Base-by-base conservation (phyloP, 2,888 invertebrate species). In the Crematogaster levior region DNA sequence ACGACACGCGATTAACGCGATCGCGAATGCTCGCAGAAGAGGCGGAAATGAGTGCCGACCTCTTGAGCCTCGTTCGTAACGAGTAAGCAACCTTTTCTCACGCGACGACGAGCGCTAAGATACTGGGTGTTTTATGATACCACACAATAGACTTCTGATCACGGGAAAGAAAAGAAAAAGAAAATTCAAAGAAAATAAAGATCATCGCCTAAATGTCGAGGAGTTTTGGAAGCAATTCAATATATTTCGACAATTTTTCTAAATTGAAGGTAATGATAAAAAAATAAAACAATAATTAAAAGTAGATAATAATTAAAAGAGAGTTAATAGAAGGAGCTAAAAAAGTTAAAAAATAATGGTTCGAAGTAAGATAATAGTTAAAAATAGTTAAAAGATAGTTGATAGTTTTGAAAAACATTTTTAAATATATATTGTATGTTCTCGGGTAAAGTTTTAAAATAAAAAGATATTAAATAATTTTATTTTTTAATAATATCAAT, bases 1-100 rank as follows among this genome's bases (percentile, higher is more conserved):
- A 56, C 56, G 72, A 56, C 56, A 40, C 56, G 72, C 72, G 72
- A 72, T 72, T 72, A 72, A 72, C 72, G 56, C 70, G 70, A 37
- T 56, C 53, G 53, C 72, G 56, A 70, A 27, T 37, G 37, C 70
- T 56, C 37, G 70, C 37, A 24, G 53, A 72, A 56, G 53, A 72
- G 56, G 56, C 72, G 72, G 72, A 72, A 72, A 56, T 56, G 72
- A 72, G 18, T 56, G 12, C 24, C 56, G 72, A 56, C 56, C 37
- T 70, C 56, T 72, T 27, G 24, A 56, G n/a, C 37, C 56, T 40
- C n/a, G 27, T 40, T 72, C 40, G 72, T 56, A 72, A 53, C 53
- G 37, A 70, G 53, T 70, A 37, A 56, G 24, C 7, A n/a, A 56
- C 37, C 72, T 72, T 40, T 72, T 72, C 72, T 72, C 72, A 72